These are phyloP conservation scores for Lepus timidus DNA, from an alignment of 2,113 vertebrate species.

Conservation along the genomic window DNA sequence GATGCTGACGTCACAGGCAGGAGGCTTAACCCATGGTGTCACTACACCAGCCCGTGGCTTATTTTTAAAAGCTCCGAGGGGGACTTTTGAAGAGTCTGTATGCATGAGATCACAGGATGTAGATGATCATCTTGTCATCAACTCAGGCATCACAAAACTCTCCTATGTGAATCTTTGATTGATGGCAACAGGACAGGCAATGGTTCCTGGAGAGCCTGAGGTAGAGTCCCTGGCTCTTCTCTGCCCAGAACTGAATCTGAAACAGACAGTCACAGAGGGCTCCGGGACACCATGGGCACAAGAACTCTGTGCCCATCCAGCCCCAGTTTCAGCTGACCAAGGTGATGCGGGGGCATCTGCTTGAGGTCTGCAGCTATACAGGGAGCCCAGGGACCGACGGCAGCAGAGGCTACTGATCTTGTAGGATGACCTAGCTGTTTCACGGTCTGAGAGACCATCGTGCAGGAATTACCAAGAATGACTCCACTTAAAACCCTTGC, in stretches of 20 bases:
- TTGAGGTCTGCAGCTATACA: neutral
- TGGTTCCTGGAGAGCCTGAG: neutral
- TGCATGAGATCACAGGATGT: neutral
- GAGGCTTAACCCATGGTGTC: no score
- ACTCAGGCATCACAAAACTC: neutral
- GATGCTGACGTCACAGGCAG: no score
- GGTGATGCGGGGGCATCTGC: neutral
- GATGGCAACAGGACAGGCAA: neutral
- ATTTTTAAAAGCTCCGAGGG: neutral
- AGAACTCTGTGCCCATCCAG: neutral
- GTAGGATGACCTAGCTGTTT: neutral
- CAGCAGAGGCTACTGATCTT: neutral
- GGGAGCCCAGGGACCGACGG: neutral
- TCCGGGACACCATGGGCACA: neutral
- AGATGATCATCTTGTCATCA: neutral
- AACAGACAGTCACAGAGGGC: neutral
- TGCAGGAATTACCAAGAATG: neutral
- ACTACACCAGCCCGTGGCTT: neutral
- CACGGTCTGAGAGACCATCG: neutral
- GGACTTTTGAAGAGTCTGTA: neutral
- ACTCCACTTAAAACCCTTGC: neutral
- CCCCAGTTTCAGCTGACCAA: neutral
- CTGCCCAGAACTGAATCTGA: neutral
- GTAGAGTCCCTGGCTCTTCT: neutral
- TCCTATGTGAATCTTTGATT: neutral